phyloP scores from a whole-genome alignment of 2,888 invertebrate species.

The Sphecodes monilicornis region DNA sequence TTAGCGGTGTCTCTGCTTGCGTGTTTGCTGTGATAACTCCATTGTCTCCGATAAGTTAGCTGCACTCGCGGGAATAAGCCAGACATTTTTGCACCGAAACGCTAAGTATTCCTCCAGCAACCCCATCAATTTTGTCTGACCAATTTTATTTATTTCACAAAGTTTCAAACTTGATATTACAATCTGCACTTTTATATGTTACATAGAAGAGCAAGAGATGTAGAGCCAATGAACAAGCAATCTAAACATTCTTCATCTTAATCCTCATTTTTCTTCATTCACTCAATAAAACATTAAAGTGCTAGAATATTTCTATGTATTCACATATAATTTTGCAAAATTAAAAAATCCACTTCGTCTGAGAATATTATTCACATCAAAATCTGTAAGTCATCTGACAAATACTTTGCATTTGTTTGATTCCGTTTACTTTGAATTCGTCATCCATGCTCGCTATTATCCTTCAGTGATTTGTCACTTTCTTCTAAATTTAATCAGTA shows the following conservation, averaged over 20 bases:
- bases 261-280: not conserved
- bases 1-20: slow-evolving; percentile 37
- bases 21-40: slow-evolving; percentile 29
- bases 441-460: too few species aligned
- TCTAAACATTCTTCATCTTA: not conserved
- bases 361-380: too few species aligned
- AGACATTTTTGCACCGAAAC: not conserved
- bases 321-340: too few species aligned
- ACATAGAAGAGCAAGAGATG: not conserved
- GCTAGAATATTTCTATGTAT: too few species aligned
- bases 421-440: too few species aligned
- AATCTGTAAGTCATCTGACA: too few species aligned
- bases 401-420: too few species aligned
- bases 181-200: not conserved
- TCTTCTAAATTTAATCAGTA: too few species aligned
- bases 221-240: not conserved
- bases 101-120: not conserved
- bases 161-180: not conserved
- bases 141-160: not conserved
- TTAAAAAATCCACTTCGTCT: too few species aligned
- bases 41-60: slow-evolving; percentile 27
- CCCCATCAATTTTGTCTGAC: not conserved
- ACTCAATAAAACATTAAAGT: too few species aligned
- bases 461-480: too few species aligned
- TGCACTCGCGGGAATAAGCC: not conserved